Evolutionary conservation across 2,113 vertebrate genomes (phyloP).

Genomic region (Gnathonemus echidnorhynchus): DNA sequence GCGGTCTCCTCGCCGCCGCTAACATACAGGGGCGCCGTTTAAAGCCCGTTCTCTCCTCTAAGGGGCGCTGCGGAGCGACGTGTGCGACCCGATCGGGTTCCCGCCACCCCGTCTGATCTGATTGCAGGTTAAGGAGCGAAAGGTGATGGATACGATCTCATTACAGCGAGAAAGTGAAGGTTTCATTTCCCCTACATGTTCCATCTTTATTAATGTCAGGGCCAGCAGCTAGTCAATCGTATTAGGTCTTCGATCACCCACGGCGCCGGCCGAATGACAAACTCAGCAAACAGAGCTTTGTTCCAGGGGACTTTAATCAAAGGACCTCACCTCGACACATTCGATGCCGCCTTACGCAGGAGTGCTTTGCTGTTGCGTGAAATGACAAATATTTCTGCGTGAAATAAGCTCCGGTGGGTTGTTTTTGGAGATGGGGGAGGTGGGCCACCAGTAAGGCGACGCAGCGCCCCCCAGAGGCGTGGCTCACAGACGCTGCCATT

Average conservation of each 20-base stretch:
- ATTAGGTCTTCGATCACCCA: constrained; percentile 44
- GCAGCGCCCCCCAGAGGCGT: not conserved
- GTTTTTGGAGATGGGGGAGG: not conserved
- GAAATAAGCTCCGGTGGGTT: not conserved
- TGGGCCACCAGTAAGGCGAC: not conserved
- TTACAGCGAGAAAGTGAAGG: constrained; percentile 42
- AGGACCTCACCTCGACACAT: constrained; percentile 31
- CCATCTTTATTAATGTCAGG: constrained; percentile 50
- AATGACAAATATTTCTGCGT: not conserved
- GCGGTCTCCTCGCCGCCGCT: not conserved
- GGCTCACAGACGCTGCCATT: not conserved
- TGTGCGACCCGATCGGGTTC: constrained; percentile 23
- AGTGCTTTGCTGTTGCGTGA: not conserved
- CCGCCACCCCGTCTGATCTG: constrained; percentile 26
- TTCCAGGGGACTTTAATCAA: constrained; percentile 26
- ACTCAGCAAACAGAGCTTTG: constrained; percentile 30
- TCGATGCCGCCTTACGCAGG: not conserved
- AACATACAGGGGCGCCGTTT: not conserved
- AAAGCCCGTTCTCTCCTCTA: not conserved
- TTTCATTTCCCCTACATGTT: constrained; percentile 47
- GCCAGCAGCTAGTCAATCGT: constrained; percentile 43
- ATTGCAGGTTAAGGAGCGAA: constrained; percentile 36
- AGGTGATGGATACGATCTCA: constrained; percentile 51
- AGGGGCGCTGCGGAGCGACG: not conserved
- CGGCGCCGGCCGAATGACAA: constrained; percentile 35